phyloP scores from a whole-genome alignment of 1,140 invertebrate species.

The Protaetia brevitarsis region DNA sequence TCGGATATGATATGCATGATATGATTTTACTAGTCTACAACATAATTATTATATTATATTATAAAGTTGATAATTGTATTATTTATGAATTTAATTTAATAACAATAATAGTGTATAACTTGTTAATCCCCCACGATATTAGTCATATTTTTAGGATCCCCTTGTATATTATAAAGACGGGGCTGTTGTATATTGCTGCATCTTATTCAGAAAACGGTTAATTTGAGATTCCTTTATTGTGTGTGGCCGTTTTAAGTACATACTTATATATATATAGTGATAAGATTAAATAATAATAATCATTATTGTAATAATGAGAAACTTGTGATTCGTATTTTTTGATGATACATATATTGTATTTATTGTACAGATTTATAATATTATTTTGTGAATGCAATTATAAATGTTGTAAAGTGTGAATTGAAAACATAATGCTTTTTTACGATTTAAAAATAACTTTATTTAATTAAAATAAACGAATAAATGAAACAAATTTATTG shows the following conservation, averaged over 20 bases:
- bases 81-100: conserved; percentile 15
- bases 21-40: conserved; percentile 7
- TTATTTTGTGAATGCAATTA: conserved; percentile 47
- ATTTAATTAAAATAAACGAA: conserved; percentile 20
- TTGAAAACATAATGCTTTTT: conserved; percentile 38
- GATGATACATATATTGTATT: conserved; percentile 43
- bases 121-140: too few relatives aligned
- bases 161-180: too few relatives aligned
- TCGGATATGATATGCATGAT: not conserved
- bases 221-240: too few relatives aligned
- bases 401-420: conserved; percentile 39
- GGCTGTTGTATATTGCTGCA: too few relatives aligned
- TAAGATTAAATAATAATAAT: too few relatives aligned
- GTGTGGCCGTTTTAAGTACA: too few relatives aligned
- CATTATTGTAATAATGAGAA: conserved; percentile 22
- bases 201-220: too few relatives aligned
- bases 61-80: not conserved
- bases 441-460: conserved; percentile 27
- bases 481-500: not conserved
- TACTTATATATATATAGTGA: too few relatives aligned
- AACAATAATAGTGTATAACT: too few relatives aligned
- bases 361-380: conserved; percentile 44
- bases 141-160: too few relatives aligned
- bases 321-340: conserved; percentile 44
- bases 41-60: not conserved